Conservation (phyloP, 2,113 vertebrate species). For the Chauna torquata region DNA sequence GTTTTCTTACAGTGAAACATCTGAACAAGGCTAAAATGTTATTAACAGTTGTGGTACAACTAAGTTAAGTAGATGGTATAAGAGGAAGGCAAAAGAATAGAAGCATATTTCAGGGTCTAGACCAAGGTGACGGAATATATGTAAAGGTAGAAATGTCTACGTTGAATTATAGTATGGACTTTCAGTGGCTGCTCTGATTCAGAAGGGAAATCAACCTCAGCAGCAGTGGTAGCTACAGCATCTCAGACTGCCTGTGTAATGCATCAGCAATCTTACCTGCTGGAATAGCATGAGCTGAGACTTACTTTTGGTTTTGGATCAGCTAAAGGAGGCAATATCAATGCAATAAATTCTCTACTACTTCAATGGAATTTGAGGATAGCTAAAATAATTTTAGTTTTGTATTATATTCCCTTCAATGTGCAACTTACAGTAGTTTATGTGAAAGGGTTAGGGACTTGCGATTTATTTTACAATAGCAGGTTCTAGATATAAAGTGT, state of each 20-base stretch:
- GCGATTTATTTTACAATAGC: constrained; percentile 1
- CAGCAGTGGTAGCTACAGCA: neutral
- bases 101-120: neutral
- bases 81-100: neutral
- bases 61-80: neutral
- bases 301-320: neutral
- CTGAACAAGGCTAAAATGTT: neutral
- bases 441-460: neutral
- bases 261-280: neutral
- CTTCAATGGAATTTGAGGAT: neutral
- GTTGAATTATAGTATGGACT: neutral
- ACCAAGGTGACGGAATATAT: neutral
- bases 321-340: neutral
- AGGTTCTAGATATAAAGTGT: neutral
- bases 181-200: neutral
- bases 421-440: neutral
- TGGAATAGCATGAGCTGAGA: neutral
- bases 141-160: neutral
- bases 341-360: neutral
- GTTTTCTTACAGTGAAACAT: neutral
- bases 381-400: neutral
- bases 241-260: neutral
- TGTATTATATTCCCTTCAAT: neutral
- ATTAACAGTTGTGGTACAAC: neutral
- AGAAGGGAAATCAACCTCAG: neutral